Evolutionary conservation across 2,797 vertebrate genomes (phyloP), one percentile per base, ranked within the genome.

Genomic region (Pteropus rufus): DNA sequence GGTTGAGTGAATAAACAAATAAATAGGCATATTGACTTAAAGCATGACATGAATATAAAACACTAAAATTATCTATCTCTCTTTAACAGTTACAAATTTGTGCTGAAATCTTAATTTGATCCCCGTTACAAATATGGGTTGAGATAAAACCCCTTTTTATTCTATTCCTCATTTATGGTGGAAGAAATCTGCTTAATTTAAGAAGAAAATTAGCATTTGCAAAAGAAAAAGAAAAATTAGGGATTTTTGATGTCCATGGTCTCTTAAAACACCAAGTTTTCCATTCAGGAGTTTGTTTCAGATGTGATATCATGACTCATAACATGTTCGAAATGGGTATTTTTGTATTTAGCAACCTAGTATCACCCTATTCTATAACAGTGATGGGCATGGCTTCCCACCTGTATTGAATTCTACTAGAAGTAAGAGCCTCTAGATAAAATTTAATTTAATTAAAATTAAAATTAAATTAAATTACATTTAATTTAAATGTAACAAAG

Each of bases 31-130:
- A 56, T 85, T 77, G 31, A 89, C 83, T 85, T 72, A 92, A 89
- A 86, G 21, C 12, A 82, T 34, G 10, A 52, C 12, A 82, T 34
- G 8, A 58, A 72, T 39, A 58, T 69, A 65, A 84, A 80, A 56
- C 14, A 82, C 44, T 80, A 84, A 36, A 84, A 15, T 81, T 70
- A 52, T 46, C 7, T 21, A 39, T 60, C 36, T 86, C 14, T 76
- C 31, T 93, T 91, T 89, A 67, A 49, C 3, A 79, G 9, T 85
- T 81, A 75, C 10, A 91, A 44, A 67, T 62, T 82, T 83, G 39
- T 64, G 29, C 39, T 89, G 56, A 96, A 91, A 85, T 77, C 34
- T 67, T 82, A 91, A 75, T 81, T 94, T 75, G 84, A 67, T 44
- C n/a, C 24, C 26, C 89, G 41, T 75, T 80, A 77, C 36, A 93